phyloP scores from a whole-genome alignment of 2,888 invertebrate genomes.

The Brachylomia viminalis region DNA sequence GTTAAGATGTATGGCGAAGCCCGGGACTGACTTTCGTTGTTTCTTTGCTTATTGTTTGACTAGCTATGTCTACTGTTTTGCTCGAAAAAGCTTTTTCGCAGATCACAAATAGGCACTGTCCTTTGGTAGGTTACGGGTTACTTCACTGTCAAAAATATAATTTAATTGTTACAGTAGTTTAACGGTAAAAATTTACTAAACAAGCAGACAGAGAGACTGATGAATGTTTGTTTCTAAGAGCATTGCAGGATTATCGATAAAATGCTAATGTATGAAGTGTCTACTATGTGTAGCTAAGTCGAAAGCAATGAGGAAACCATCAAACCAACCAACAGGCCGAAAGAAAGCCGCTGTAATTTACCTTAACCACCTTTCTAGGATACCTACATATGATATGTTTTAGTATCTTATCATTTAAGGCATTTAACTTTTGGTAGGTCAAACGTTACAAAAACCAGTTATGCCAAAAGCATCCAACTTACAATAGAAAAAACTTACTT shows the following conservation, averaged over 20 bases:
- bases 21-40: slow-evolving; percentile 39
- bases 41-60: slow-evolving; percentile 29
- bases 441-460: neutral
- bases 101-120: neutral
- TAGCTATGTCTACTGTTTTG: neutral
- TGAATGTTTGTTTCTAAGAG: neutral
- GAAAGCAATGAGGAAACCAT: no score
- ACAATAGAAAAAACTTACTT: slow-evolving; percentile 37
- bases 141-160: neutral
- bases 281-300: neutral
- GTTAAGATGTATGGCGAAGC: slow-evolving; percentile 59
- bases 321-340: no score
- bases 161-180: no score
- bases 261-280: neutral
- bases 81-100: neutral
- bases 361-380: no score
- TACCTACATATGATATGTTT: no score
- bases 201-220: neutral
- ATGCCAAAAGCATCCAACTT: neutral
- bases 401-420: no score
- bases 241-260: neutral
- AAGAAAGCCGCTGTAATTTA: no score
- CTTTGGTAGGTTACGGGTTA: neutral
- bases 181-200: no score
- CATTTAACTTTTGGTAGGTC: no score